Conservation (phyloP, 2,113 vertebrate genomes). For the Microcebus griseorufus region DNA sequence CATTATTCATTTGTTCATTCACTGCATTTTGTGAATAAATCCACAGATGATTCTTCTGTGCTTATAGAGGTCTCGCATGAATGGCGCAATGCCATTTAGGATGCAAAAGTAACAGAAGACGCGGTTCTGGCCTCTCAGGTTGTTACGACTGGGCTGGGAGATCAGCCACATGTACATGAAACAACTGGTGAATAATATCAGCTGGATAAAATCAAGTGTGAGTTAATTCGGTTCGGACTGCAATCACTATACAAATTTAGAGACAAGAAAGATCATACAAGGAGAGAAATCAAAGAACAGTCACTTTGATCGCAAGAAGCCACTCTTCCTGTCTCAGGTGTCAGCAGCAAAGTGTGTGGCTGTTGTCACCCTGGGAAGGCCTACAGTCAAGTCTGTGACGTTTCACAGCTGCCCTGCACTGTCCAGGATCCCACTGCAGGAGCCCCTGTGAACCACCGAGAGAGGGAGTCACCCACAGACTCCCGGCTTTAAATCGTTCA, state of each 20-base stretch:
- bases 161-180: neutral
- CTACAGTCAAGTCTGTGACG: neutral
- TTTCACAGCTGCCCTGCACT: neutral
- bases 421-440: neutral
- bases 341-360: neutral
- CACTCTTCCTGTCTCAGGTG: neutral
- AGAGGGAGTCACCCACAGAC: neutral
- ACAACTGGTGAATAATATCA: neutral
- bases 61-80: neutral
- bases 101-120: neutral
- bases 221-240: neutral
- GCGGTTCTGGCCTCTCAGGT: neutral
- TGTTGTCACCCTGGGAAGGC: neutral
- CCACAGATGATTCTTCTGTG: neutral
- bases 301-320: neutral
- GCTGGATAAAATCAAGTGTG: slow-evolving; percentile 2
- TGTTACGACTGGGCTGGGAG: neutral
- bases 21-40: neutral
- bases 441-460: neutral
- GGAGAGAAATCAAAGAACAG: neutral
- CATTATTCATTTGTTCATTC: neutral
- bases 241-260: neutral
- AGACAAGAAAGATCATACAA: neutral
- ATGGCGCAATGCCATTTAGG: neutral
- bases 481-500: neutral